Evolutionary conservation across 2,113 vertebrate genomes (phyloP).

Genomic region (Prolemur simus): DNA sequence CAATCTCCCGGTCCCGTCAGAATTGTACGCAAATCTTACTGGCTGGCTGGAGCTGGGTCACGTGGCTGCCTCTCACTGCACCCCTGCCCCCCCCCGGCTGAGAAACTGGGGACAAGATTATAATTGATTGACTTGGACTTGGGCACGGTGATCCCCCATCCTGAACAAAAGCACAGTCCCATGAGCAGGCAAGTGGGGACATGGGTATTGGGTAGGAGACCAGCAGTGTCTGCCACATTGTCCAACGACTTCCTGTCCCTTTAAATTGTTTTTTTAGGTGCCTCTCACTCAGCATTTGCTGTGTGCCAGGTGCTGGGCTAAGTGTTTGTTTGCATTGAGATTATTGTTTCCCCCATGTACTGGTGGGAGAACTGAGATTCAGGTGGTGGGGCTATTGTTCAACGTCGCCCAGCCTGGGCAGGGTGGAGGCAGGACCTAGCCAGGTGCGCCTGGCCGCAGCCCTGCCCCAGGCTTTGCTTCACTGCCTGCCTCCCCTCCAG

Average conservation of each 20-base stretch:
- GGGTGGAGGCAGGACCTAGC: accelerated
- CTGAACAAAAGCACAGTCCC: too few species aligned
- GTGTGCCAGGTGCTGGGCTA: background rate
- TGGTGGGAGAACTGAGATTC: background rate
- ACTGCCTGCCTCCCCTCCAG: background rate
- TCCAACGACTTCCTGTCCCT: background rate
- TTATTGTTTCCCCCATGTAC: accelerated
- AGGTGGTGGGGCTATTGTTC: background rate
- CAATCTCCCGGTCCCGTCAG: background rate
- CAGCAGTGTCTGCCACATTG: accelerated
- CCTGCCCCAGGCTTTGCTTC: too few species aligned
- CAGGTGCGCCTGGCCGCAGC: background rate
- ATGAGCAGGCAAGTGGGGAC: accelerated
- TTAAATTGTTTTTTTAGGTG: background rate
- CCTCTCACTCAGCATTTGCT: background rate
- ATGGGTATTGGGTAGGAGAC: accelerated
- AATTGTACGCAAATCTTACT: background rate
- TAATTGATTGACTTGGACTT: background rate
- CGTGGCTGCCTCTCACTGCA: background rate
- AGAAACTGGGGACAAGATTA: background rate
- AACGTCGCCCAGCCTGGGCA: accelerated
- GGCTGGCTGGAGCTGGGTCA: background rate
- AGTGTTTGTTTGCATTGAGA: background rate
- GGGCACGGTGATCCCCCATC: accelerated
- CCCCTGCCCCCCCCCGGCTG: background rate